Base-by-base conservation (phyloP, 2,797 vertebrate genomes). In the Sebastes iracundus region DNA sequence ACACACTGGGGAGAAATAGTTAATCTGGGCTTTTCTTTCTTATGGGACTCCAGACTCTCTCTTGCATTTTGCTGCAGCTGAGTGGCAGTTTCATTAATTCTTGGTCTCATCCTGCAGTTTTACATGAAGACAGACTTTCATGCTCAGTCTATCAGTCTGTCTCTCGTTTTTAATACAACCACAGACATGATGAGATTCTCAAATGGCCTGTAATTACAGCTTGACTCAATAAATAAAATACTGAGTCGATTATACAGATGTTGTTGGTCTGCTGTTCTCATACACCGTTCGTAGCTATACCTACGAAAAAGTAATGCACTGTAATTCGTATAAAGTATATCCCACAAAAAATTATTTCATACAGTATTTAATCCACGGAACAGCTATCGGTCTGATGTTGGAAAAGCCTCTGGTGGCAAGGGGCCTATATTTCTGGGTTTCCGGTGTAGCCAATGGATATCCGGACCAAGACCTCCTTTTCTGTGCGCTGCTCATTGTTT, bases 61-160 rank as follows among this genome's bases (percentile, higher is more conserved):
- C 35, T 66, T 32, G 13, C 32, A 32, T 69, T 59, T 59, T 63
- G 52, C 46, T 25, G 13, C 22, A 25, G n/a, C 49, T 32, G 72
- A 77, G 46, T n/a, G 46, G 46, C 75, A 83, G 35, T 42, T 79
- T 80, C 63, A 86, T 90, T 75, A 61, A 73, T 49, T 81, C 28
- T n/a, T 25, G 11, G 55, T 70, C 53, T 71, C 76, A 55, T 82
- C 60, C 61, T 86, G 68, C 30, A 82, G 42, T 72, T 84, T 79
- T 25, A 66, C 46, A 35, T 16, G 3, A 60, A 16, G 14, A 60
- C 55, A 52, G 30, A 62, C 23, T 12, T 61, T 27, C 18, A 28
- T 20, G n/a, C 46, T 52, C 14, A 38, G 23, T 53, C 61, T 6
- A 16, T 12, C 9, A 38, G 23, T 32, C 38, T 6, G 52, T 9